A percentile compares a stretch with the other conserved stretches of the same genome.
Evolutionary conservation across 1,140 invertebrate species (phyloP).

Genomic region (Caligus rogercresseyi): DNA sequence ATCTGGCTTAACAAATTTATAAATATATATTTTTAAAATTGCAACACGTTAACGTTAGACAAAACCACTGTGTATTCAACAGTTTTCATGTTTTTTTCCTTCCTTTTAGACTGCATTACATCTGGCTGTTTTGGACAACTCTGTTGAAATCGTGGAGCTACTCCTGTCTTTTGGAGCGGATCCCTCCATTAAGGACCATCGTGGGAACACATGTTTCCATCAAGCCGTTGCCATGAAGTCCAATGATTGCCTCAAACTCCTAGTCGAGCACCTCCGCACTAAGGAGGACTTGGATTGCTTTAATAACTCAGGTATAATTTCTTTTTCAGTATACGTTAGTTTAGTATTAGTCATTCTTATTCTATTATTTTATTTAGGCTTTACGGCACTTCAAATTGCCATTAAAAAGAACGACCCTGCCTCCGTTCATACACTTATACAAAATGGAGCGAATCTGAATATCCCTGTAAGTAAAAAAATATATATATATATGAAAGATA

Average conservation of each 20-base stretch:
- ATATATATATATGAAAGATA: too few relatives aligned
- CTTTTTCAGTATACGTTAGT: background rate
- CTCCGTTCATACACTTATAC: background rate
- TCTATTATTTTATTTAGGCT: constrained; percentile 1
- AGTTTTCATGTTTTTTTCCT: background rate
- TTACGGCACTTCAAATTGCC: constrained; percentile 11
- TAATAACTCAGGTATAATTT: constrained; percentile 13
- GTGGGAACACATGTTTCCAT: constrained; percentile 13
- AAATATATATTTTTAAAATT: too few relatives aligned
- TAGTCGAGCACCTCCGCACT: background rate
- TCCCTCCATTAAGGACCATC: constrained; percentile 1
- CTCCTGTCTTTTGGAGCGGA: constrained; percentile 12
- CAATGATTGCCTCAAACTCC: constrained; percentile 6
- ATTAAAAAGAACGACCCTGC: background rate
- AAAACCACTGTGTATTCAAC: too few relatives aligned
- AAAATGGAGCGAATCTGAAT: background rate
- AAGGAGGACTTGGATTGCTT: constrained; percentile 9
- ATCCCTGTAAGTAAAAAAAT: background rate
- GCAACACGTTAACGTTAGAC: too few relatives aligned
- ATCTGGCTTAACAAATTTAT: too few relatives aligned
- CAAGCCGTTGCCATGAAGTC: constrained; percentile 9
- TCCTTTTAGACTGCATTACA: constrained; percentile 15
- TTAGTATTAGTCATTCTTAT: too few relatives aligned
- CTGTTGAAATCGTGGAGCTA: constrained; percentile 6
- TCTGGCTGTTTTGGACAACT: constrained; percentile 14